phyloP scores from a whole-genome alignment of 1,140 invertebrate genomes.

The Drosophila triauraria region DNA sequence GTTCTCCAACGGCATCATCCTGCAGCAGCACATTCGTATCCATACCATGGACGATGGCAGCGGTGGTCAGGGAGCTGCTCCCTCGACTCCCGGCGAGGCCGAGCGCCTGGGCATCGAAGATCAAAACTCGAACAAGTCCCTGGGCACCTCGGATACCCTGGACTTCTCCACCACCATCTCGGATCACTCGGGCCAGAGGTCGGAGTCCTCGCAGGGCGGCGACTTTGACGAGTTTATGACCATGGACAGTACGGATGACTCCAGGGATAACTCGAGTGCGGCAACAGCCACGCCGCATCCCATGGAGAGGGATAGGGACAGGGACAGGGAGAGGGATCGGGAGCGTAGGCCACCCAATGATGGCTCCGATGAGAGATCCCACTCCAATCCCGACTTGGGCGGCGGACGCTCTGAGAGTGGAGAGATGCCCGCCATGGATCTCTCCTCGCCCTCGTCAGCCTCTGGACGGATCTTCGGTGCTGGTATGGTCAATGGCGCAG shows the following conservation, averaged over 20 bases:
- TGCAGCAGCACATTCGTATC: slow-evolving; percentile 97
- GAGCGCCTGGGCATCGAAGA: slow-evolving; percentile 65
- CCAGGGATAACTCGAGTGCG: slow-evolving; percentile 69
- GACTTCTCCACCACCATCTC: slow-evolving; percentile 80
- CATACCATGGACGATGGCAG: slow-evolving; percentile 92
- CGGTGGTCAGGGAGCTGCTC: slow-evolving; percentile 78
- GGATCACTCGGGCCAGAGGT: slow-evolving; percentile 78
- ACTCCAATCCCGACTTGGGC: slow-evolving; percentile 50
- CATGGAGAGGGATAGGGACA: slow-evolving; percentile 41
- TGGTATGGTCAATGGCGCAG: slow-evolving; percentile 46
- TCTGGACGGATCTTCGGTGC: slow-evolving; percentile 53
- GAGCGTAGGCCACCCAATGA: slow-evolving; percentile 34
- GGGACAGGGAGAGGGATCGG: slow-evolving; percentile 7
- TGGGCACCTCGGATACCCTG: slow-evolving; percentile 78
- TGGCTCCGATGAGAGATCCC: slow-evolving; percentile 51
- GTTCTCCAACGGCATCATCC: slow-evolving; percentile 97
- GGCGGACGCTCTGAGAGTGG: slow-evolving; percentile 45
- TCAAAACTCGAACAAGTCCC: slow-evolving; percentile 80
- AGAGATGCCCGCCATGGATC: slow-evolving; percentile 73
- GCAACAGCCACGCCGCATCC: slow-evolving; percentile 58
- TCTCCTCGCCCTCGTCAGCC: slow-evolving; percentile 61
- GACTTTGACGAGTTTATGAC: slow-evolving; percentile 84
- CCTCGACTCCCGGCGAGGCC: slow-evolving; percentile 25
- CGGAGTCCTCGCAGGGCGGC: slow-evolving; percentile 79
- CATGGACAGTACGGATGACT: slow-evolving; percentile 83